Percentiles rank a stretch among this genome's conserved stretches.
Evolutionary conservation across 2,888 invertebrate species (phyloP).

Genomic region (Leptopilina syphax): DNA sequence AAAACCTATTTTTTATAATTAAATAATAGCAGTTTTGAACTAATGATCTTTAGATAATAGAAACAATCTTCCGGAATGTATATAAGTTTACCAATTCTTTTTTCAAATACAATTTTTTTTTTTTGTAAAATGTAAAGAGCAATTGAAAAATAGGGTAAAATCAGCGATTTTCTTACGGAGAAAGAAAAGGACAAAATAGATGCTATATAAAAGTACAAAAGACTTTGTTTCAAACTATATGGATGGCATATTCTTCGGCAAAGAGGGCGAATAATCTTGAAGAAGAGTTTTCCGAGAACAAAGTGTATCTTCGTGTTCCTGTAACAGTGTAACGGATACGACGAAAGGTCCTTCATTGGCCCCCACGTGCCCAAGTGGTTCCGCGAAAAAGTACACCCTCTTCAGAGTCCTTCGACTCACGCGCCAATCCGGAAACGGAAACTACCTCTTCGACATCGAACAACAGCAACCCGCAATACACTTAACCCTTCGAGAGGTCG

Average conservation of each 20-base stretch:
- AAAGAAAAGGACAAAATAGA: no score
- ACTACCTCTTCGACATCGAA: constrained; percentile 64
- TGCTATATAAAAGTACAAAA: neutral
- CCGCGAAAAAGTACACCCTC: constrained; percentile 66
- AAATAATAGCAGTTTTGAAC: no score
- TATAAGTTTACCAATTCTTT: no score
- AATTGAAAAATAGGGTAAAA: neutral
- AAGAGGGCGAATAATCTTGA: constrained; percentile 2
- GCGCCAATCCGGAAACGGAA: constrained; percentile 75
- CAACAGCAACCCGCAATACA: constrained; percentile 57
- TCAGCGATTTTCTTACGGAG: neutral
- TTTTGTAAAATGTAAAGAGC: no score
- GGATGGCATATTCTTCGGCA: neutral
- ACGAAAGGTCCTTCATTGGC: constrained; percentile 65
- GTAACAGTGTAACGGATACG: constrained; percentile 45
- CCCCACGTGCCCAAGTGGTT: constrained; percentile 74
- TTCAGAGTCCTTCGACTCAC: constrained; percentile 65
- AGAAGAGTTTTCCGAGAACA: constrained; percentile 37
- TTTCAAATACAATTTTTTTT: no score
- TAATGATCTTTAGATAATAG: no score
- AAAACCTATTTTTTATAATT: no score
- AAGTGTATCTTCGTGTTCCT: constrained; percentile 53
- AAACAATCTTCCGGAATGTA: no score
- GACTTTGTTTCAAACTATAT: neutral
- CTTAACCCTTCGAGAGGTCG: constrained; percentile 70